Evolutionary conservation across 2,797 vertebrate genomes (phyloP).

Genomic region (Micrastur ruficollis): DNA sequence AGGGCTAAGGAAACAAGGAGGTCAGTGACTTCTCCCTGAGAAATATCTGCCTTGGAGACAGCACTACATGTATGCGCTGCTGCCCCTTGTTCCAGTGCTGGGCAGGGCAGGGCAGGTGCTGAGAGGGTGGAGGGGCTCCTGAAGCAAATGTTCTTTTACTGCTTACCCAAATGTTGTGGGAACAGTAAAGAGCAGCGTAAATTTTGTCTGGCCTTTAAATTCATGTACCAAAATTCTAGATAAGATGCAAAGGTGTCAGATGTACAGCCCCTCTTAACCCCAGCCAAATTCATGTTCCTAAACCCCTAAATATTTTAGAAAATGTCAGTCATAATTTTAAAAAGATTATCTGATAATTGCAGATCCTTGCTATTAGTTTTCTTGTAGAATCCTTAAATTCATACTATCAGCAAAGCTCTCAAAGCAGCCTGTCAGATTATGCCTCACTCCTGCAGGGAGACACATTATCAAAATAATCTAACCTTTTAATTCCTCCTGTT

Average conservation of each 20-base stretch:
- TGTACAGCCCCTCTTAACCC: not conserved
- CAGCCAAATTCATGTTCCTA: not conserved
- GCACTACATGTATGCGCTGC: not conserved
- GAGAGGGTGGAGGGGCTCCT: not conserved
- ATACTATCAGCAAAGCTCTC: not conserved
- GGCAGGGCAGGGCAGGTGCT: not conserved
- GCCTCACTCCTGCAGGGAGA: not conserved
- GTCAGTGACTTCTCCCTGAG: constrained; percentile 3
- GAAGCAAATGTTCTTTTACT: not conserved
- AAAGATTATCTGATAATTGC: not conserved
- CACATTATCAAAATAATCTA: not conserved
- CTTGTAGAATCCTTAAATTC: not conserved
- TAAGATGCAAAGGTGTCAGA: not conserved
- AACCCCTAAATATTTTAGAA: not conserved
- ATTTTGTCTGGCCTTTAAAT: not conserved
- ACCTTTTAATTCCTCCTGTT: constrained; percentile 26
- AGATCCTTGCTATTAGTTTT: not conserved
- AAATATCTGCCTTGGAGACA: not conserved
- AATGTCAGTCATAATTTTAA: not conserved
- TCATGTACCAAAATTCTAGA: not conserved
- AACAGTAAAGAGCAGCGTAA: not conserved
- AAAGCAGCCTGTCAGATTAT: not conserved
- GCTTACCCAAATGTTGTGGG: not conserved
- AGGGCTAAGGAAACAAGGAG: not conserved
- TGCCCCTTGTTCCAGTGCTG: not conserved